phyloP scores from a whole-genome alignment of 2,797 vertebrate species.

The Eidolon dupreanum region DNA sequence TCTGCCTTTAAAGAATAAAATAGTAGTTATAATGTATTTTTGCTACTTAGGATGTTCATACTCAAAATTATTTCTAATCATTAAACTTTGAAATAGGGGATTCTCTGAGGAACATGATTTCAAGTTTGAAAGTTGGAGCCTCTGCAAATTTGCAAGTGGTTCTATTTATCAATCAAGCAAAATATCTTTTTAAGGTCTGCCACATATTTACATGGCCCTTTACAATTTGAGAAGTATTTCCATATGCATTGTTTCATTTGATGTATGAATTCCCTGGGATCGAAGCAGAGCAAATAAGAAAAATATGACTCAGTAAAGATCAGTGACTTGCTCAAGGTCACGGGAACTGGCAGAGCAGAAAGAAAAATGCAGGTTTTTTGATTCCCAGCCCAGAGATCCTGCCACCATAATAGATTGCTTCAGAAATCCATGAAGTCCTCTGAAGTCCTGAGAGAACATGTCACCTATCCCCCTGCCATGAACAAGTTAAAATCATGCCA shows the following conservation, averaged over 20 bases:
- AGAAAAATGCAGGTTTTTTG: not conserved
- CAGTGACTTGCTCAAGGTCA: not conserved
- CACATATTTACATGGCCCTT: not conserved
- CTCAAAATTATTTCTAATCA: conserved; percentile 35
- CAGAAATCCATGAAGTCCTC: not conserved
- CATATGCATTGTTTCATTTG: not conserved
- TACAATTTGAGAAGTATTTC: conserved; percentile 19
- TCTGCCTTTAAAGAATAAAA: conserved; percentile 35
- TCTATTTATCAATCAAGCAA: not conserved
- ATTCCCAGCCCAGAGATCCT: not conserved
- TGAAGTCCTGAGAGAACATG: not conserved
- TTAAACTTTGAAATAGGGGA: conserved; percentile 37
- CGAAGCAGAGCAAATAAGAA: conserved; percentile 24
- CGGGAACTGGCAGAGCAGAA: not conserved
- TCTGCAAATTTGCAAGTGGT: not conserved
- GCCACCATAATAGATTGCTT: not conserved
- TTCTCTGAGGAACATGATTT: conserved; percentile 1
- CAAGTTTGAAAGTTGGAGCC: not conserved
- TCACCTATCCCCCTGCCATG: not conserved
- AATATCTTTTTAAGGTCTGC: not conserved
- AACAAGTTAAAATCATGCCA: conserved; percentile 20
- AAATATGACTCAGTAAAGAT: not conserved
- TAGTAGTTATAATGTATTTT: not conserved
- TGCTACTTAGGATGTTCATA: conserved; percentile 3
- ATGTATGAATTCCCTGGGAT: not conserved